Evolutionary conservation across 2,113 vertebrate species (phyloP).

Genomic region (Ailurus styani): DNA sequence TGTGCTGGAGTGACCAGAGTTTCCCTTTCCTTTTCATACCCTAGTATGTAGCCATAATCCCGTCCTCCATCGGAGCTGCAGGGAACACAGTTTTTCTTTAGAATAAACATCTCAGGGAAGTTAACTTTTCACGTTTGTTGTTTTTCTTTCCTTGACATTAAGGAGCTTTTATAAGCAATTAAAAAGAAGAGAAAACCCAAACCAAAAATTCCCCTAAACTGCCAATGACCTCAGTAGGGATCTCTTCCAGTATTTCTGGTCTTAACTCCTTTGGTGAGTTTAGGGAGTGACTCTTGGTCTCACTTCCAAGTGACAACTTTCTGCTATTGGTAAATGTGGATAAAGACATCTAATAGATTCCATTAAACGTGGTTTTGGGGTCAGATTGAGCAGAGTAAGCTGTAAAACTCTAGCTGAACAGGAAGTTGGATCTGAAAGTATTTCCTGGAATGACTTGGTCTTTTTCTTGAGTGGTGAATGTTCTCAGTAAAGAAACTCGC

Average conservation of each 20-base stretch:
- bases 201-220: conserved; percentile 60
- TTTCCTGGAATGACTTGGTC: conserved; percentile 39
- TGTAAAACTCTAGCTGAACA: not conserved
- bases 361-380: not conserved
- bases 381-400: not conserved
- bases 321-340: not conserved
- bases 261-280: conserved; percentile 25
- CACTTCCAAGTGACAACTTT: not conserved
- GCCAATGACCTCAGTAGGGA: conserved; percentile 27
- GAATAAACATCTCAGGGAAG: conserved; percentile 60
- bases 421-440: conserved; percentile 1
- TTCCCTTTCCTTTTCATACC: conserved; percentile 47
- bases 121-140: conserved; percentile 61
- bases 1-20: not conserved
- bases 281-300: not conserved
- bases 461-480: not conserved
- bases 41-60: conserved; percentile 30
- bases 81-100: conserved; percentile 44
- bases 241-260: conserved; percentile 16
- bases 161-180: conserved; percentile 52
- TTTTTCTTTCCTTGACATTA: conserved; percentile 61
- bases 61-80: conserved; percentile 22
- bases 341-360: not conserved
- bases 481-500: not conserved
- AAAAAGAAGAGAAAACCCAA: conserved; percentile 58